phyloP scores from a whole-genome alignment of 2,113 vertebrate genomes.

The Puntigrus tetrazona region DNA sequence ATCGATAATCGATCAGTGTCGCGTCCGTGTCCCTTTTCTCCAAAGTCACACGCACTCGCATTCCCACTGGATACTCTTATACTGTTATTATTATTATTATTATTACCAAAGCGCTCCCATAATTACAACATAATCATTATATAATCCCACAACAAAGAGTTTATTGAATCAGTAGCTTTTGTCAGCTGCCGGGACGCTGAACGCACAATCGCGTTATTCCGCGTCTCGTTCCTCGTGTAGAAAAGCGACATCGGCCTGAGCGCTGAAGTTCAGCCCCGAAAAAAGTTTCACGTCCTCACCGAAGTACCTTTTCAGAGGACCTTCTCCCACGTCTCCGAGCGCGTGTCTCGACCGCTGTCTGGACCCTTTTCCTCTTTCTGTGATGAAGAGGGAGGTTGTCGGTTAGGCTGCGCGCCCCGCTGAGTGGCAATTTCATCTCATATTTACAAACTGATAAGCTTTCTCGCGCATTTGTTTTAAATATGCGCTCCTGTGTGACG shows the following conservation, averaged over 20 bases:
- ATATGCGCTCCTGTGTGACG: conserved; percentile 85
- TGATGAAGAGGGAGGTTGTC: conserved; percentile 84
- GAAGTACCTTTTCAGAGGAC: conserved; percentile 75
- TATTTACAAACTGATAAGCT: conserved; percentile 92
- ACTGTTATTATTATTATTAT: conserved; percentile 86
- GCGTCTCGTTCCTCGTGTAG: conserved; percentile 74
- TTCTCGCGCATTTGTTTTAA: conserved; percentile 81
- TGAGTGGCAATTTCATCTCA: conserved; percentile 91
- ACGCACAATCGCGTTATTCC: conserved; percentile 98
- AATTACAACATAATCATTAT: conserved; percentile 99
- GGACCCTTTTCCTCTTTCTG: conserved; percentile 66
- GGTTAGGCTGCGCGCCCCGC: conserved; percentile 79
- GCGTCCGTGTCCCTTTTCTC: conserved; percentile 74
- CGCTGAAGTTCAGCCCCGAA: conserved; percentile 84
- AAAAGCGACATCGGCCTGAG: conserved; percentile 73
- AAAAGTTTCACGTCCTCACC: conserved; percentile 83
- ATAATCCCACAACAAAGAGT: conserved; percentile 99
- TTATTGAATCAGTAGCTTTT: conserved; percentile 96
- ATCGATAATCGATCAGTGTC: conserved; percentile 75
- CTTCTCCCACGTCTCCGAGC: conserved; percentile 76
- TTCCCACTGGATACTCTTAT: conserved; percentile 88
- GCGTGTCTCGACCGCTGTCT: conserved; percentile 72
- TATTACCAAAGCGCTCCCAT: conserved; percentile 88
- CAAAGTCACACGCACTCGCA: conserved; percentile 80
- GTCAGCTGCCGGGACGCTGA: conserved; percentile 92